A percentile compares a stretch with the other conserved stretches of the same genome.
Conservation (phyloP, 2,888 invertebrate species). For the Erebia palarica region DNA sequence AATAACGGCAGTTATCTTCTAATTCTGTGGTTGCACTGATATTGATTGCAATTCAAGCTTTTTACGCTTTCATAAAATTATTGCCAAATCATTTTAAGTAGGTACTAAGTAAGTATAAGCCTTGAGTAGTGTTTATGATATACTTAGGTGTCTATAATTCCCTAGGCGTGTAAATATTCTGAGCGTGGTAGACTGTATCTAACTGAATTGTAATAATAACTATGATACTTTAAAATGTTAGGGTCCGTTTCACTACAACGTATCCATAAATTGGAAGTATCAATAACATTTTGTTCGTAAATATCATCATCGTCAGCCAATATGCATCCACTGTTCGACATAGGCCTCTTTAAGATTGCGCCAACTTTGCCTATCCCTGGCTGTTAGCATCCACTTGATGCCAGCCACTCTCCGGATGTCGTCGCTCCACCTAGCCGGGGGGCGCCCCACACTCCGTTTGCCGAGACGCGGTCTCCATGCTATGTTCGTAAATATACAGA, state of each 20-base stretch:
- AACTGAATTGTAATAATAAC: conserved; percentile 44
- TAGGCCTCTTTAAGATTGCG: too few species aligned
- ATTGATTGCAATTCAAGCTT: conserved; percentile 1
- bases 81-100: conserved; percentile 12
- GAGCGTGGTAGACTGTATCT: conserved; percentile 47
- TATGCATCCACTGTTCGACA: too few species aligned
- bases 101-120: conserved; percentile 11
- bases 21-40: not conserved
- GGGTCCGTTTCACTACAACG: conserved; percentile 27
- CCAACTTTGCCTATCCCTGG: too few species aligned
- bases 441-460: too few species aligned
- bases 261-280: not conserved
- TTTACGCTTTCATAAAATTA: conserved; percentile 9
- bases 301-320: too few species aligned
- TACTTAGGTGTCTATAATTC: conserved; percentile 16
- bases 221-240: conserved; percentile 24
- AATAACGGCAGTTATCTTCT: not conserved
- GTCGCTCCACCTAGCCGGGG: too few species aligned
- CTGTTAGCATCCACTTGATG: too few species aligned
- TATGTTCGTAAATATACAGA: too few species aligned
- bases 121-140: conserved; percentile 22
- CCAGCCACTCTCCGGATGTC: too few species aligned
- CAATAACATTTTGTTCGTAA: too few species aligned
- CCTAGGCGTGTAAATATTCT: conserved; percentile 42
- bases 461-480: too few species aligned